phyloP scores from a whole-genome alignment of 2,113 vertebrate genomes.

The Excalfactoria chinensis region DNA sequence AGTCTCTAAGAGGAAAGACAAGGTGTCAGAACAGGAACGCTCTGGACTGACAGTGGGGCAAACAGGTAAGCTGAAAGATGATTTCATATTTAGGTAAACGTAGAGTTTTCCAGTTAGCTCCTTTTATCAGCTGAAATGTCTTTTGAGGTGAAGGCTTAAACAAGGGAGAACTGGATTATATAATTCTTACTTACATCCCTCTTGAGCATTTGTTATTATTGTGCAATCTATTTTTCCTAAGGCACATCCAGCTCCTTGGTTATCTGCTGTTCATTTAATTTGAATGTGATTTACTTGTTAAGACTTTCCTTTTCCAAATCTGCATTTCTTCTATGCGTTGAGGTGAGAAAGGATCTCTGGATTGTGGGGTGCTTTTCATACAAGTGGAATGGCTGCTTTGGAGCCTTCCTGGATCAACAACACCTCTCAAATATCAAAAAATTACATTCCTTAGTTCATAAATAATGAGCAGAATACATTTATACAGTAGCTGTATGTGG shows the following conservation, averaged over 20 bases:
- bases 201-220: neutral
- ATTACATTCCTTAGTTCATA: neutral
- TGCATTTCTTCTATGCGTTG: rapidly evolving
- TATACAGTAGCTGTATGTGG: neutral
- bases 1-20: neutral
- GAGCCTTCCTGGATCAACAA: neutral
- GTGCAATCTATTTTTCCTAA: neutral
- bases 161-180: neutral
- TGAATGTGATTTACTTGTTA: neutral
- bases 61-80: slow-evolving; percentile 48
- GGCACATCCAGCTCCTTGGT: neutral
- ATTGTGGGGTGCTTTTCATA: neutral
- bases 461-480: neutral
- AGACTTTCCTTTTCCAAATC: neutral
- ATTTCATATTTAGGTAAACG: neutral
- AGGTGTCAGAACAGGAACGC: neutral
- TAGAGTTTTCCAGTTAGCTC: neutral
- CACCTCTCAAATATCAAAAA: neutral
- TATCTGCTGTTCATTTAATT: neutral
- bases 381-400: neutral
- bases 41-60: neutral
- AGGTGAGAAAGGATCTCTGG: neutral
- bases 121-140: neutral
- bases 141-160: neutral
- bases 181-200: neutral